Evolutionary conservation across 2,113 vertebrate genomes (phyloP), one percentile per base, ranked within the genome.

Genomic region (Phyllostomus hastatus): DNA sequence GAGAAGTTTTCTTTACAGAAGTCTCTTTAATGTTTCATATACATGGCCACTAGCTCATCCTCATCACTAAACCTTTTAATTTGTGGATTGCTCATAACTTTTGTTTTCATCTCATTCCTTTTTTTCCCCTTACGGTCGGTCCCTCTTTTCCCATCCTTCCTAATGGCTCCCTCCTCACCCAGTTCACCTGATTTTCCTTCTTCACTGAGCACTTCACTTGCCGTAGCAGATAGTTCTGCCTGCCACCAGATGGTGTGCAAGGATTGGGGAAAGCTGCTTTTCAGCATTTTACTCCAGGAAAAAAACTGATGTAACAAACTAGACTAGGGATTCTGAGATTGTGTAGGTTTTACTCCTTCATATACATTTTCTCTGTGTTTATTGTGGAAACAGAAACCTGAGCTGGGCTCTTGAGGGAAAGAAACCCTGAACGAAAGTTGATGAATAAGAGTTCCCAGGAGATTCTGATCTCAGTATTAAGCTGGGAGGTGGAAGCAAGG

Each of bases 211-310:
- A 52, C 41, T 59, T 69, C 75, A 14, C 24, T 28, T 76, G n/a
- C 41, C 31, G 16, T 7, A 52, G 64, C 31, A 64, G 61, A n/a
- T 1, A 38, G 38, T 86, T 94, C 93, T 61, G 57, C 95, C 97
- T 38, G 59, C 97, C 97, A 98, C 95, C 95, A 98, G 97, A 93
- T 97, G 97, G 97, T 91, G 95, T 86, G 31, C 96, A 93, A 97
- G 95, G 91, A 93, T 46, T 52, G 85, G 57, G 73, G 66, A 95
- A 88, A 66, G 14, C 50, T 10, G 31, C 48, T 84, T 89, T 52
- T 54, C 88, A 52, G 10, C 54, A 38, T 79, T 73, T 91, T 54
- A 41, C 61, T 93, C 91, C 61, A 38, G 28, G 52, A 59, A 50
- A 66, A 78, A 95, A 41, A 7, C 38, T 43, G 48, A 17, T 16